Conservation (phyloP, 2,113 vertebrate genomes). For the Cepphus grylle region DNA sequence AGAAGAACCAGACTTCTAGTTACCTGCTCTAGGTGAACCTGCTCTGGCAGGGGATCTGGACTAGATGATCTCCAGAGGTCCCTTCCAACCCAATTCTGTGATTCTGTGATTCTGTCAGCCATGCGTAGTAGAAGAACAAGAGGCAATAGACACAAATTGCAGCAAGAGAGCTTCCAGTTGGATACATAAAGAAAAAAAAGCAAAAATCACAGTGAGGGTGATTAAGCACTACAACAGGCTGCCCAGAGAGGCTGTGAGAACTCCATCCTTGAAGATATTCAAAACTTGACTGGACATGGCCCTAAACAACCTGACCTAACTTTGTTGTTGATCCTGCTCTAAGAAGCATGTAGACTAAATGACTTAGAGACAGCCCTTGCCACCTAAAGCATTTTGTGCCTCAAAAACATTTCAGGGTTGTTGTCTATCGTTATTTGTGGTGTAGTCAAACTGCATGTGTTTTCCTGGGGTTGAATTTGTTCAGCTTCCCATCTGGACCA, state of each 20-base stretch:
- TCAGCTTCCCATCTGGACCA: background rate
- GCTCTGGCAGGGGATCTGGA: no score
- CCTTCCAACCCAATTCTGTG: no score
- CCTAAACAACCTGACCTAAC: background rate
- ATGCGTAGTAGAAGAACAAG: background rate
- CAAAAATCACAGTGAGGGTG: background rate
- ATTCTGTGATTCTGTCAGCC: background rate
- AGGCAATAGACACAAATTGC: background rate
- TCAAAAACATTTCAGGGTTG: background rate
- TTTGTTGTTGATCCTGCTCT: background rate
- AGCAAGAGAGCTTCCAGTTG: background rate
- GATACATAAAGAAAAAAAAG: background rate
- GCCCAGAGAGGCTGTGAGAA: background rate
- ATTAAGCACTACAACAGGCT: background rate
- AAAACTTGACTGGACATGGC: background rate
- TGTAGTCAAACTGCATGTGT: background rate
- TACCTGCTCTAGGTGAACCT: no score
- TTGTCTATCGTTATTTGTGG: background rate
- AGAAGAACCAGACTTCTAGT: background rate
- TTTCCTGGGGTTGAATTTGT: background rate
- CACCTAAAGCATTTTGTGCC: background rate
- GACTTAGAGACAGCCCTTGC: background rate
- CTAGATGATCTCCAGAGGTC: no score
- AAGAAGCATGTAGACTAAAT: background rate
- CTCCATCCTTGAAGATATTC: background rate